Base-by-base conservation (phyloP, 2,113 vertebrate species). In the Varanus komodoensis region DNA sequence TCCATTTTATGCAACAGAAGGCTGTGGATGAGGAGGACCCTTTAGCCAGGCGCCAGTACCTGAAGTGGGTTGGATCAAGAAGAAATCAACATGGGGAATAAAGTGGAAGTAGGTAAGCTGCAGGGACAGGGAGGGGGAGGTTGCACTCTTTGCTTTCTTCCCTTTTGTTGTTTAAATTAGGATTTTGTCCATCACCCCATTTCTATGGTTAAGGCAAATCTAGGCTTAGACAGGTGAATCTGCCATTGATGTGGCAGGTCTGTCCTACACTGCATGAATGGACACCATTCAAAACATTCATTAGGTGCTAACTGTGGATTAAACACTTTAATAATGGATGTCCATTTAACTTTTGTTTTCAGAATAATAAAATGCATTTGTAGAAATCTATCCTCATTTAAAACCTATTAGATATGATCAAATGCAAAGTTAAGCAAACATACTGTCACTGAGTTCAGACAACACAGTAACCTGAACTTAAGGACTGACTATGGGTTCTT, bases 241-340 rank as follows among this genome's bases (percentile, higher is more conserved):
- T 48, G 21, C 38, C 11, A 54, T 50, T 32, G 48, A 12, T 21
- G 14, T 27, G 38, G 44, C 69, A 29, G 23, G 69, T 75, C 27
- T 54, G 48, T 2, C 27, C 27, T 27, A 54, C 29, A 54, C 3
- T 50, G 8, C 11, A 80, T 29, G 25, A 81, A 17, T 11, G 15
- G 48, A 11, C 25, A 32, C 34, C n/a, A 29, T 50, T 54, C 50
- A 52, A 27, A 48, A 17, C 78, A 32, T 80, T 32, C 27, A 29
- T 48, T 21, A 75, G 38, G 44, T 19, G 4, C 21, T 78, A 54
- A 54, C 54, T 54, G 54, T 54, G 54, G 54, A 54, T 12, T 54
- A 54, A 54, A 54, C 0, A 75, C 93, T 67, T 87, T 93, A 92
- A 94, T 87, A 61, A 91, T 79, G n/a, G 89, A 73, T 88, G 54